Evolutionary conservation across 2,797 vertebrate genomes (phyloP), one percentile per base, ranked within the genome.

Genomic region (Malurus leucopterus): DNA sequence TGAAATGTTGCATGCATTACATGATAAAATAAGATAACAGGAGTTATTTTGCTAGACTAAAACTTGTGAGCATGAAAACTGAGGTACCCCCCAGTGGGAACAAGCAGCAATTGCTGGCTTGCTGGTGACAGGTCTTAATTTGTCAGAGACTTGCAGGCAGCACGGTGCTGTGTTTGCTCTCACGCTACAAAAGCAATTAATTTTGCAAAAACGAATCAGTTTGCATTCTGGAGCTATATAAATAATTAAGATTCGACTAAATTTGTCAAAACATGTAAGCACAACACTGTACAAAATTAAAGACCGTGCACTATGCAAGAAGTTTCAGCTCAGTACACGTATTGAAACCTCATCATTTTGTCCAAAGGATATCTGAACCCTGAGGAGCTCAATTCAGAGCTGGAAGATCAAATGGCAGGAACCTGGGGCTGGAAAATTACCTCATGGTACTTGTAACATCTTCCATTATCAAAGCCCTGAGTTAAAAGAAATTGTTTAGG

Each of bases 11-110:
- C 9, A 21, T 44, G 46, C 18, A 6, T 41, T 84, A 20, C 21
- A 16, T 8, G 11, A 62, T 12, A 46, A 91, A 78, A 50, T 59
- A 74, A 70, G 53, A 76, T 7, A 1, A 51, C 47, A 80, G 77
- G 12, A 67, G n/a, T 23, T 41, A 12, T 83, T 89, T 84, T 69
- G 51, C 69, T 55, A 2, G 36, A 26, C 54, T 74, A 47, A 92
- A 90, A 70, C 40, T 53, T 46, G 15, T 41, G 58, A 67, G 50
- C 20, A 36, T 57, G 63, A 70, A 90, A 91, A 36, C 18, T 2
- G 50, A 86, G 86, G 75, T 92, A 94, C 78, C 82, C 65, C 73
- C 79, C 89, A 90, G 90, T 0, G 41, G 84, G 84, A 92, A n/a
- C 11, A 47, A 63, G 73, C 38, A 87, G 90, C 67, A 90, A 92